Evolutionary conservation across 1,140 invertebrate genomes (phyloP), one percentile per base, ranked within the genome.

Genomic region (Drosophila repletoides): DNA sequence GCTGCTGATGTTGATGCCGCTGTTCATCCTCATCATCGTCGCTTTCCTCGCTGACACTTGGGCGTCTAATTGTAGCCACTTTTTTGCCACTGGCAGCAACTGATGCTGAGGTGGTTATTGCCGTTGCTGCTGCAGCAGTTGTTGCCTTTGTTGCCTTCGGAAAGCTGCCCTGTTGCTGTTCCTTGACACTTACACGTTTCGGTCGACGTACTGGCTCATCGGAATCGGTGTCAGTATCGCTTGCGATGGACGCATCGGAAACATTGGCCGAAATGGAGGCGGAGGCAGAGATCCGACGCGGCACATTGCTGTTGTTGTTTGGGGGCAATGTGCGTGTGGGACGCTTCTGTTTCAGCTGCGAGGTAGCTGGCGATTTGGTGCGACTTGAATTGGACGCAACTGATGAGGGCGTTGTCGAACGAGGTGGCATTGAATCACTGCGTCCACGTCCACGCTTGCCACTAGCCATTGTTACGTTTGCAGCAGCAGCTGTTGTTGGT

Each of bases 311-410:
- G 43, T 45, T 69, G 17, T 1, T 90, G 90, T 46, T 59, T n/a
- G 46, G 15, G 0, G 60, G 65, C 15, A 58, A 17, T 1, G 68
- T 60, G 6, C 86, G 77, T 0, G 73, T 89, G 46, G 90, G 64
- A 84, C 92, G 29, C 22, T 89, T 91, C 9, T 68, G 68, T 2
- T 91, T 91, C 1, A 92, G 91, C 12, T 92, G 92, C 14, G 88
- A 77, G 1, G 86, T 72, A 1, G 92, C 93, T 6, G 92, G 93
- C 81, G 94, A 94, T 84, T 95, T 95, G 48, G 91, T 94, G 71
- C 92, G 92, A 52, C 91, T 93, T 72, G 91, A 93, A 9, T 91
- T 92, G 58, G 91, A 93, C 53, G 91, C 93, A 59, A 92, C 92
- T 63, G 92, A 93, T 12, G 91, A 92, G 29, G 92, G 94, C 36